Percentiles rank a stretch among this genome's conserved stretches.
Evolutionary conservation across 2,888 invertebrate genomes (phyloP).

Genomic region (Lepidochrysops patricia): DNA sequence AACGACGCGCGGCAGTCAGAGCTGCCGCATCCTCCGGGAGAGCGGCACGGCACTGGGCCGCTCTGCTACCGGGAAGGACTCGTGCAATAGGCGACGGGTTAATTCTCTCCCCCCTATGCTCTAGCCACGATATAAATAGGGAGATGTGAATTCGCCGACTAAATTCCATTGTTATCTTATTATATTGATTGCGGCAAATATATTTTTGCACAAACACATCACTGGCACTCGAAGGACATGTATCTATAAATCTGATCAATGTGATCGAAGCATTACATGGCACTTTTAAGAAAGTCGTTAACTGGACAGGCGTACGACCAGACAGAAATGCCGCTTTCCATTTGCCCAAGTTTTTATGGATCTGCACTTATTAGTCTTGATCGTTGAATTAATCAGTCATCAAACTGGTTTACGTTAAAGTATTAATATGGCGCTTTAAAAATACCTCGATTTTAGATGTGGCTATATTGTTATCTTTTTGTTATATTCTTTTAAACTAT

Average conservation of each 20-base stretch:
- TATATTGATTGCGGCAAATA: too few species aligned
- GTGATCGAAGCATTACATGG: neutral
- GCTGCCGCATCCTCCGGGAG: too few species aligned
- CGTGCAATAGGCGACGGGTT: too few species aligned
- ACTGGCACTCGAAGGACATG: neutral
- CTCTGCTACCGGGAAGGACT: too few species aligned
- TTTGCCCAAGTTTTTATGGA: slow-evolving; percentile 44
- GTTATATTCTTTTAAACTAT: too few species aligned
- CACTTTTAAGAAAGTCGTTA: slow-evolving; percentile 27
- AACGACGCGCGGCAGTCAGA: too few species aligned
- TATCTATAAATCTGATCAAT: neutral
- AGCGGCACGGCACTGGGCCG: too few species aligned
- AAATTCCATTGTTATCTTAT: too few species aligned
- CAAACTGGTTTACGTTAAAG: slow-evolving; percentile 32
- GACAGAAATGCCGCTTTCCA: slow-evolving; percentile 47
- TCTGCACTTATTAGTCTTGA: slow-evolving; percentile 26
- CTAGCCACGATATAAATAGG: too few species aligned
- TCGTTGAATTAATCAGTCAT: slow-evolving; percentile 32
- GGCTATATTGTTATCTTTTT: neutral
- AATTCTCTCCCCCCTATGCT: too few species aligned
- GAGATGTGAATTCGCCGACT: too few species aligned
- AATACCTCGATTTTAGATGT: neutral
- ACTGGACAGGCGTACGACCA: slow-evolving; percentile 29
- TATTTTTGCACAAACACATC: too few species aligned
- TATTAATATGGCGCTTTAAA: neutral